Evolutionary conservation across 2,888 invertebrate species (phyloP).

Genomic region (Phaedon cochleariae): DNA sequence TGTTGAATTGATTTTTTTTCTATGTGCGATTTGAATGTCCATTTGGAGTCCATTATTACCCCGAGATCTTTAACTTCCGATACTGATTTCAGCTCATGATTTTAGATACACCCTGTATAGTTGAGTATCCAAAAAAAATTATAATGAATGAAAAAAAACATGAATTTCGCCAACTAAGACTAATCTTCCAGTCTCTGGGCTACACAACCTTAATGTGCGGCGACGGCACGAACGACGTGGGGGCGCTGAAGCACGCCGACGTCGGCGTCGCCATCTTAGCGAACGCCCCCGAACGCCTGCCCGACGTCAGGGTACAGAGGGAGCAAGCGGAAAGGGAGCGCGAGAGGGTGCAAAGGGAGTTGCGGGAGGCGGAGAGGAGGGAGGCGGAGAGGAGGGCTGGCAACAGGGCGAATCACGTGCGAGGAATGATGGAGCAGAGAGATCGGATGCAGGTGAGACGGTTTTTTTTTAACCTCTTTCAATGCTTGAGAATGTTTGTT

Average conservation of each 20-base stretch:
- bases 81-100: no score
- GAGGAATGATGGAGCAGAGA: slow-evolving; percentile 49
- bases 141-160: no score
- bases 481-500: no score
- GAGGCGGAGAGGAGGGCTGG: slow-evolving; percentile 41
- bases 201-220: slow-evolving; percentile 98
- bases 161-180: no score
- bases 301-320: slow-evolving; percentile 57
- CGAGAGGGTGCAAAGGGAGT: slow-evolving; percentile 49
- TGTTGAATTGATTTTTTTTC: no score
- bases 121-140: no score
- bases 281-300: slow-evolving; percentile 74
- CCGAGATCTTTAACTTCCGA: no score
- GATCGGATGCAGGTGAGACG: slow-evolving; percentile 42
- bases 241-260: slow-evolving; percentile 97
- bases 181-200: slow-evolving; percentile 70
- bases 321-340: slow-evolving; percentile 48
- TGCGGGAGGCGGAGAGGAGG: slow-evolving; percentile 40
- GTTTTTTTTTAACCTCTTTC: no score
- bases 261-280: slow-evolving; percentile 93
- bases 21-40: no score
- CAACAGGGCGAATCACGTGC: slow-evolving; percentile 48
- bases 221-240: slow-evolving; percentile 99
- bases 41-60: no score
- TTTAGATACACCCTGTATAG: no score